These are phyloP conservation scores for Lasioglossum albipes DNA, from an alignment of 1,140 invertebrate species.

Conservation along the genomic window DNA sequence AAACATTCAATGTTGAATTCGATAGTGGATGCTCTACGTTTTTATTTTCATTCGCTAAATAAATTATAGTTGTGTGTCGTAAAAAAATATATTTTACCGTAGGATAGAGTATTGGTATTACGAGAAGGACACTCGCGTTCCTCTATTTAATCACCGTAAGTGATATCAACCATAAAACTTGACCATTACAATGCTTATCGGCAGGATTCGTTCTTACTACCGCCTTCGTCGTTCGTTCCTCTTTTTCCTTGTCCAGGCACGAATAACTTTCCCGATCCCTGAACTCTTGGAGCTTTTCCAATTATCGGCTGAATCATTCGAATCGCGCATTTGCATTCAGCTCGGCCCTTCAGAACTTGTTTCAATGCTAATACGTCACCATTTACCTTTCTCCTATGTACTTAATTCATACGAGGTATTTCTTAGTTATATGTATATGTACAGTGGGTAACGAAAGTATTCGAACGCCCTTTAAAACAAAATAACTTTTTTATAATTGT, in stretches of 20 bases:
- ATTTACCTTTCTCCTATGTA: conserved; percentile 29
- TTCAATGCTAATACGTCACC: conserved; percentile 65
- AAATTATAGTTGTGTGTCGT: not conserved
- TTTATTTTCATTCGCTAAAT: not conserved
- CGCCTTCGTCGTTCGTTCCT: not conserved
- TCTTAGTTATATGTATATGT: not conserved
- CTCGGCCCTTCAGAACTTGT: conserved; percentile 57
- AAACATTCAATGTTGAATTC: not conserved
- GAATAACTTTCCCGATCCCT: conserved; percentile 48
- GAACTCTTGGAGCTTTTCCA: conserved; percentile 63
- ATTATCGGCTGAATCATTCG: conserved; percentile 64
- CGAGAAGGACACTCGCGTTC: not conserved
- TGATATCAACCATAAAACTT: conserved; percentile 49
- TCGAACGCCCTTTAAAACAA: too few relatives aligned
- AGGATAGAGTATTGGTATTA: not conserved
- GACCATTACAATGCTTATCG: conserved; percentile 43
- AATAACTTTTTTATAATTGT: too few relatives aligned
- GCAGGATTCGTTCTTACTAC: conserved; percentile 6
- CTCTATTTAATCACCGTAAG: conserved; percentile 48
- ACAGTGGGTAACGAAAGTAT: too few relatives aligned
- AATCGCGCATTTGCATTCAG: conserved; percentile 58
- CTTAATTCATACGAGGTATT: conserved; percentile 24
- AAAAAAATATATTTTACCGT: conserved; percentile 17
- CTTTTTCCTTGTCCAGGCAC: not conserved
- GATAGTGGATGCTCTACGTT: not conserved